These are phyloP conservation scores for Tachina lurida DNA, from an alignment of 2,888 invertebrate species.

Conservation along the genomic window DNA sequence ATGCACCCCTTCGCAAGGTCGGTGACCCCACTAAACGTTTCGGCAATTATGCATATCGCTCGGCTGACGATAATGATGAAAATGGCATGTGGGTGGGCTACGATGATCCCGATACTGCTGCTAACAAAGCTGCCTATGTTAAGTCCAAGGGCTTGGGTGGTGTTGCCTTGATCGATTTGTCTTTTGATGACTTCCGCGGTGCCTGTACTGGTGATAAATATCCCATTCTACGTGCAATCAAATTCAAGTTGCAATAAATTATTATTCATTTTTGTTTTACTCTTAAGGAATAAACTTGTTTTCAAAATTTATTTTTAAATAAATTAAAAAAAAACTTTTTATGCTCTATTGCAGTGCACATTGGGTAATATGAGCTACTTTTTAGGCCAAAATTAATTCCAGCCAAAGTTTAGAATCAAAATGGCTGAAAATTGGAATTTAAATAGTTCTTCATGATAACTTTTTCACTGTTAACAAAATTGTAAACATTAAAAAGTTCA, in stretches of 20 bases:
- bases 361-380: too few relatives aligned
- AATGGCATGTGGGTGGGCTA: constrained; percentile 92
- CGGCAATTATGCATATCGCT: constrained; percentile 90
- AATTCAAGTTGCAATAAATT: constrained; percentile 84
- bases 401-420: too few relatives aligned
- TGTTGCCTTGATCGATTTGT: constrained; percentile 89
- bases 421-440: too few relatives aligned
- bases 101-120: constrained; percentile 92
- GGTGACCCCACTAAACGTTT: constrained; percentile 92
- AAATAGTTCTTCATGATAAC: too few relatives aligned
- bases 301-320: constrained; percentile 49
- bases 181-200: constrained; percentile 92
- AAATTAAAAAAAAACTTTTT: constrained; percentile 14
- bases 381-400: too few relatives aligned
- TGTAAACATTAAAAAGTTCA: too few relatives aligned
- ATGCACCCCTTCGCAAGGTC: constrained; percentile 88
- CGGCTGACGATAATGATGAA: constrained; percentile 86
- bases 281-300: constrained; percentile 38
- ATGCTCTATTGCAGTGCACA: not conserved
- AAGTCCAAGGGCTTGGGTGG: constrained; percentile 90
- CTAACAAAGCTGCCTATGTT: constrained; percentile 89
- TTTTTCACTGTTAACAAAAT: too few relatives aligned
- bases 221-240: constrained; percentile 90
- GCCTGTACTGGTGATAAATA: constrained; percentile 91
- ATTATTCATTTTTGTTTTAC: not conserved